Conservation (phyloP, 2,888 invertebrate genomes). For the Corythucha ciliata region DNA sequence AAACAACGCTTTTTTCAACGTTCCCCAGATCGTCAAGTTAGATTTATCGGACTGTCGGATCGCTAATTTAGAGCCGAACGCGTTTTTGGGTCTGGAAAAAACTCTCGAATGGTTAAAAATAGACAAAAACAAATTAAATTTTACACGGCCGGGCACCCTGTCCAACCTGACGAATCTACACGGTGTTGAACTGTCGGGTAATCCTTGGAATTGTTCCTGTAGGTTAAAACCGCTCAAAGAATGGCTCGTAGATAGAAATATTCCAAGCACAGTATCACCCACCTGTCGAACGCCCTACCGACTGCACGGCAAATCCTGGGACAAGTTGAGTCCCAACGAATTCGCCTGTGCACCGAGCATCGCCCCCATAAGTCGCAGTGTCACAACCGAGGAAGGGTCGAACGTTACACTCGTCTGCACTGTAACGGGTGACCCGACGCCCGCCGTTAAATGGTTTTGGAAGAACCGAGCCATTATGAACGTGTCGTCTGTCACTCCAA, state of each 20-base stretch:
- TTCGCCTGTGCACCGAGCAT: constrained; percentile 70
- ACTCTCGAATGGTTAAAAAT: constrained; percentile 67
- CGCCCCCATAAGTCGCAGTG: constrained; percentile 46
- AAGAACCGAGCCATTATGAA: constrained; percentile 62
- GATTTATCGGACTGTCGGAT: constrained; percentile 67
- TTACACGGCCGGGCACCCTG: constrained; percentile 56
- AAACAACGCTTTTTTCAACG: constrained; percentile 57
- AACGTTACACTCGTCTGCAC: constrained; percentile 65
- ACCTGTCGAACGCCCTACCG: constrained; percentile 58
- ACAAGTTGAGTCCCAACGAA: constrained; percentile 64
- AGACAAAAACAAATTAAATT: constrained; percentile 61
- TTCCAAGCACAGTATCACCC: constrained; percentile 62
- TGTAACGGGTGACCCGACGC: constrained; percentile 61
- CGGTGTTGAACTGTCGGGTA: constrained; percentile 64
- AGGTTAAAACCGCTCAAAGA: constrained; percentile 60
- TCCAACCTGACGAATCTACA: constrained; percentile 59
- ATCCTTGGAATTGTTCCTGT: constrained; percentile 78
- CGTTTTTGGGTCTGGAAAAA: constrained; percentile 62
- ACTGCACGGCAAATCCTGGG: constrained; percentile 59
- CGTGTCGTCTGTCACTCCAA: constrained; percentile 41
- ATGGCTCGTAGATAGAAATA: constrained; percentile 70
- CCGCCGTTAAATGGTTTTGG: constrained; percentile 61
- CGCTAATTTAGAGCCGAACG: constrained; percentile 55
- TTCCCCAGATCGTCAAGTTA: constrained; percentile 59
- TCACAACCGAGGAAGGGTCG: constrained; percentile 58